Percentiles rank a stretch among this genome's conserved stretches.
These are phyloP conservation scores for Ariolimax columbianus DNA, from an alignment of 2,888 invertebrate genomes.

Conservation along the genomic window DNA sequence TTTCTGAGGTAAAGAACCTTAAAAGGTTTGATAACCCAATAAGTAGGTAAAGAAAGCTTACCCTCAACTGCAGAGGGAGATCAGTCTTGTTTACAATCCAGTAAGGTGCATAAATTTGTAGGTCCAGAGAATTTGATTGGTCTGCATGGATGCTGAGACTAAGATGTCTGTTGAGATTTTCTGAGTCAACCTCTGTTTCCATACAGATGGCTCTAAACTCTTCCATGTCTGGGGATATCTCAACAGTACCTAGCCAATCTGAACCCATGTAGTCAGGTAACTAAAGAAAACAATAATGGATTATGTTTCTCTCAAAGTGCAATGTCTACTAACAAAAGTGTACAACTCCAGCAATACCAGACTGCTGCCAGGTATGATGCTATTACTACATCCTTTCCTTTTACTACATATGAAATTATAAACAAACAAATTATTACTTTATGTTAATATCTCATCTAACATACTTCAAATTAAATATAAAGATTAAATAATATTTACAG, in stretches of 20 bases:
- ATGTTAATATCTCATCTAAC: too few relatives aligned
- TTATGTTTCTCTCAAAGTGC: background rate
- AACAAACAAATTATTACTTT: too few relatives aligned
- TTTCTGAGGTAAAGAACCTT: too few relatives aligned
- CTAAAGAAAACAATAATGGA: constrained; percentile 72
- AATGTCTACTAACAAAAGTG: too few relatives aligned
- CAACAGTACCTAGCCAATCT: constrained; percentile 86
- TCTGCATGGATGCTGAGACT: constrained; percentile 85
- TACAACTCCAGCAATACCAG: too few relatives aligned
- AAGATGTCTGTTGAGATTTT: constrained; percentile 84
- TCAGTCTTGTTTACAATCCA: constrained; percentile 78
- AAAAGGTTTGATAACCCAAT: too few relatives aligned
- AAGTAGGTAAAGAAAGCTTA: constrained; percentile 73
- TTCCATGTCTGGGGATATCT: constrained; percentile 84
- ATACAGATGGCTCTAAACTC: constrained; percentile 83
- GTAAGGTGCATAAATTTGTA: constrained; percentile 81
- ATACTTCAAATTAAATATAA: too few relatives aligned
- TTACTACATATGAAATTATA: too few relatives aligned
- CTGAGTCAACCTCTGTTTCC: constrained; percentile 83
- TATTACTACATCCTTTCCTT: too few relatives aligned
- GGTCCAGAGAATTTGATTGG: constrained; percentile 82
- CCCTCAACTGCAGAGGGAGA: constrained; percentile 84
- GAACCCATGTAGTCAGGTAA: constrained; percentile 84
- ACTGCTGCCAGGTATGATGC: too few relatives aligned
- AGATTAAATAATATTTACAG: too few relatives aligned